These are phyloP conservation scores for Echeneis naucrates DNA, from an alignment of 2,797 vertebrate genomes.

Conservation along the genomic window DNA sequence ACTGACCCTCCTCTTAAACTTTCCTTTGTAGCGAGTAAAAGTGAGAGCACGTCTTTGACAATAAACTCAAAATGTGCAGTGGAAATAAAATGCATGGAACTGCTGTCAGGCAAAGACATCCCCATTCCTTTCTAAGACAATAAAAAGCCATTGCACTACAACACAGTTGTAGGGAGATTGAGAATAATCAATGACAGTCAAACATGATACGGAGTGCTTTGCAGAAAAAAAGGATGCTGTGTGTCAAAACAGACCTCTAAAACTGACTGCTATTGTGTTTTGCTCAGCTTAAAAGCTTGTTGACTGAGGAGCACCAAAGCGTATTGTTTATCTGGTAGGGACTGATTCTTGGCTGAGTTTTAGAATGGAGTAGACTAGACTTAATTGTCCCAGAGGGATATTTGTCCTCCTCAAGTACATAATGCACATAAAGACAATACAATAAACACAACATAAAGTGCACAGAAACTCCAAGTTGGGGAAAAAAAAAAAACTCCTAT, in stretches of 20 bases:
- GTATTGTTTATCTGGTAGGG: not conserved
- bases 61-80: constrained; percentile 22
- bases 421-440: too few relatives aligned
- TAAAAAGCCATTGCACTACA: constrained; percentile 46
- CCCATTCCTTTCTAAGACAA: constrained; percentile 15
- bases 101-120: constrained; percentile 21
- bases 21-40: constrained; percentile 24
- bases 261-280: not conserved
- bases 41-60: constrained; percentile 21
- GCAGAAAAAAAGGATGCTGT: not conserved
- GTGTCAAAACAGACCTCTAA: constrained; percentile 13
- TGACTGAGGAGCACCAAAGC: constrained; percentile 4
- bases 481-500: too few relatives aligned
- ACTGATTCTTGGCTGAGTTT: not conserved
- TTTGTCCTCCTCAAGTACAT: too few relatives aligned
- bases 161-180: constrained; percentile 16
- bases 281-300: constrained; percentile 10
- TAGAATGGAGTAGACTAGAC: too few relatives aligned
- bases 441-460: too few relatives aligned
- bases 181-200: constrained; percentile 46
- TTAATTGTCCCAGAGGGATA: too few relatives aligned
- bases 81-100: constrained; percentile 31
- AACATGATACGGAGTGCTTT: constrained; percentile 31
- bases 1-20: constrained; percentile 5
- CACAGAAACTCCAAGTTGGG: too few relatives aligned